Evolutionary conservation across 2,113 vertebrate genomes (phyloP).

Genomic region (Corvus moneduloides): DNA sequence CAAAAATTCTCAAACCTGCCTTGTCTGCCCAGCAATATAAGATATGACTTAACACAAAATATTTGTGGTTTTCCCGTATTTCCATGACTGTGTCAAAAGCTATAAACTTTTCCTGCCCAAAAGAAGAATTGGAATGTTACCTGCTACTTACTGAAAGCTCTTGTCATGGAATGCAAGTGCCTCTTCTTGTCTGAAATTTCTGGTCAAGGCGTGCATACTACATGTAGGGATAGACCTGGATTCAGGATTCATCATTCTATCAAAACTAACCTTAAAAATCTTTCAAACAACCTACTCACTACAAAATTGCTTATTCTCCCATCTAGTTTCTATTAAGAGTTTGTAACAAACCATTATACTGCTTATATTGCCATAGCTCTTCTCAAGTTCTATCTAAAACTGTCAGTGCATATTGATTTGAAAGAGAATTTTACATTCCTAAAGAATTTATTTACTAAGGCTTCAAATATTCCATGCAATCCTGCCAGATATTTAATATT

Average conservation of each 20-base stretch:
- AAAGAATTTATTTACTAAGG: not conserved
- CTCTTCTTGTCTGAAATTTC: not conserved
- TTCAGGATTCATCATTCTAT: not conserved
- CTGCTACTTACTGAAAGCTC: not conserved
- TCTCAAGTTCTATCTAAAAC: not conserved
- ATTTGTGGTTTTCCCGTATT: not conserved
- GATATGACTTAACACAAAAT: not conserved
- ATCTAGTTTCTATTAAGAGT: not conserved
- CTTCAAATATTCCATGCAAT: not conserved
- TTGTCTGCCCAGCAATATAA: not conserved
- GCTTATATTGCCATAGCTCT: not conserved
- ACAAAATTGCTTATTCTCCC: not conserved
- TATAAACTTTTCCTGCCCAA: not conserved
- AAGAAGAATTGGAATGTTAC: not conserved
- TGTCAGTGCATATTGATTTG: not conserved
- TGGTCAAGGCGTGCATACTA: not conserved
- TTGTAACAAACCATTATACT: not conserved
- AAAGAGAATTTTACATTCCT: not conserved
- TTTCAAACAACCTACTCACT: not conserved
- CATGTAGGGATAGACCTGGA: not conserved
- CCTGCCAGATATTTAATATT: not conserved
- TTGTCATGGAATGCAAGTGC: not conserved
- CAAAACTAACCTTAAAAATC: not conserved
- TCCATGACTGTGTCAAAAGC: not conserved
- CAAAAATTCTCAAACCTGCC: not conserved